Evolutionary conservation across 2,888 invertebrate species (phyloP), one percentile per base, ranked within the genome.

Genomic region (Melanargia galathea): DNA sequence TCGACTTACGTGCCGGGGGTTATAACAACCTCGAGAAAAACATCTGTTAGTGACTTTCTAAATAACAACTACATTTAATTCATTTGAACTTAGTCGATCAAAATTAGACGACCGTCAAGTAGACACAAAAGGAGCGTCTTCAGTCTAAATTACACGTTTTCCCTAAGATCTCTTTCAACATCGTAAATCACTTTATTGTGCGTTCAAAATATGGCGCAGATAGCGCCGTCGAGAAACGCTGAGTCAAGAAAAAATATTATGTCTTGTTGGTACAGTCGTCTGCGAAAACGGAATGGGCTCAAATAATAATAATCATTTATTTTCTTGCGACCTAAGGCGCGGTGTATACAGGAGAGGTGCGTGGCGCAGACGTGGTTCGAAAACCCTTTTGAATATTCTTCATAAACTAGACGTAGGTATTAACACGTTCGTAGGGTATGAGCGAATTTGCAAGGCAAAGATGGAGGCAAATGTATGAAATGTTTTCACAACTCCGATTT

Each of bases 121-220:
- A n/a, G n/a, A n/a, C n/a, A 30, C 22, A 60, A 57, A 46, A 51
- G 20, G 52, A 54, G 52, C 56, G 38, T 56, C 56, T 52, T 54
- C 57, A 66, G 56, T 60, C 33, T n/a, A 57, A 66, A 63, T 63
- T 61, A 63, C 52, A 60, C 48, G 48, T 63, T 63, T 63, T 54
- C 57, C 63, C 22, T 63, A 49, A 66, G 54, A 60, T 57, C 60
- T 54, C 57, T 63, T 60, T 51, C 46, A 45, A 51, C 52, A 51
- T 63, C 63, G 58, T 66, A 63, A 66, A 66, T 66, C 65, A 63
- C 40, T 58, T 63, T 58, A 63, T 63, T 63, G 48, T 66, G 38
- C 46, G 55, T 60, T 54, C 58, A 63, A 66, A 66, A 60, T 66
- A 63, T 66, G 60, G 56, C 57, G 38, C 57, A 54, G 57, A 66